Percentiles rank a stretch among this genome's conserved stretches.
phyloP scores from a whole-genome alignment of 2,888 invertebrate genomes.

The Pseudococcus viburni region DNA sequence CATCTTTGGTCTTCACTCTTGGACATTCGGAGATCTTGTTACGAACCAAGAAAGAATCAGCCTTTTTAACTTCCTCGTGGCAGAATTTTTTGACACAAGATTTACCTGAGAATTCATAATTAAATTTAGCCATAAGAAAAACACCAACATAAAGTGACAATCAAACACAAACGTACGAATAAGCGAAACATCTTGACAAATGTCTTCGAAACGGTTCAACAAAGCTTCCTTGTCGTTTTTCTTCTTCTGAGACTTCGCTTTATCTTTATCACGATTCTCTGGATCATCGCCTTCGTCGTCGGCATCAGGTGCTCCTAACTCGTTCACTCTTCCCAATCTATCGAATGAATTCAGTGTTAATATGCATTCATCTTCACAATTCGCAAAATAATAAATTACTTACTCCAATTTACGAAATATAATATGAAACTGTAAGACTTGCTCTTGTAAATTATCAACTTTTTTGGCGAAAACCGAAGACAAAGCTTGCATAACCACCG shows the following conservation, averaged over 20 bases:
- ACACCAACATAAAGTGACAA: not conserved
- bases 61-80: conserved; percentile 49
- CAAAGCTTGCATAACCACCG: conserved; percentile 83
- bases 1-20: conserved; percentile 62
- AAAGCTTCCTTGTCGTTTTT: conserved; percentile 43
- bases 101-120: conserved; percentile 19
- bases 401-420: conserved; percentile 64
- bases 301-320: not conserved
- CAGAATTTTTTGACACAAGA: conserved; percentile 40
- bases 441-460: conserved; percentile 74
- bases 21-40: conserved; percentile 61
- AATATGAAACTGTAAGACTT: conserved; percentile 54
- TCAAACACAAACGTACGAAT: not conserved
- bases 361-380: not conserved
- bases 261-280: not conserved
- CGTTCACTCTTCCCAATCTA: conserved; percentile 1
- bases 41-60: conserved; percentile 57
- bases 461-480: conserved; percentile 81
- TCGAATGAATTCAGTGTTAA: not conserved
- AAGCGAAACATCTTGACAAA: not conserved
- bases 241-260: not conserved
- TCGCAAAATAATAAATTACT: not conserved
- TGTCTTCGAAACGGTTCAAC: not conserved
- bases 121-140: not conserved
- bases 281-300: not conserved